phyloP scores from a whole-genome alignment of 2,113 vertebrate genomes.

The Oncorhynchus clarkii region DNA sequence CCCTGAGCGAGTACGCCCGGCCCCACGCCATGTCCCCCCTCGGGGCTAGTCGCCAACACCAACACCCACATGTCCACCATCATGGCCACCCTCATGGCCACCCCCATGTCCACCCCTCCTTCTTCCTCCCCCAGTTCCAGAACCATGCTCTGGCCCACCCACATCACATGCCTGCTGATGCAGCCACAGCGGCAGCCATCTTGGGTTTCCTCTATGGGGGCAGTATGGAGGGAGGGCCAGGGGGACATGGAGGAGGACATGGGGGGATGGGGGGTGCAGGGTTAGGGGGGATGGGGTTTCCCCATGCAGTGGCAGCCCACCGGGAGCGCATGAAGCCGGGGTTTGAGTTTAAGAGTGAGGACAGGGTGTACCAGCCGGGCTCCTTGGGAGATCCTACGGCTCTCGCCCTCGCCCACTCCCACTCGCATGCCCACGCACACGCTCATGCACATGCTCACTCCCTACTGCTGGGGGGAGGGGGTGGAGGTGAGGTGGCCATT shows the following conservation, averaged over 20 bases:
- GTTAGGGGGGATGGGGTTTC: constrained; percentile 74
- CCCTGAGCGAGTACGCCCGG: constrained; percentile 94
- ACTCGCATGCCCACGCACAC: constrained; percentile 64
- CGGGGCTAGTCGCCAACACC: constrained; percentile 66
- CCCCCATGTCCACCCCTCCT: constrained; percentile 75
- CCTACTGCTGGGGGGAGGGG: constrained; percentile 69
- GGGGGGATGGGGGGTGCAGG: constrained; percentile 75
- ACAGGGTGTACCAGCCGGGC: constrained; percentile 66
- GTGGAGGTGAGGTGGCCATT: constrained; percentile 67
- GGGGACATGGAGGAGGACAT: constrained; percentile 43
- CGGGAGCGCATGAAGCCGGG: constrained; percentile 92
- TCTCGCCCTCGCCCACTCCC: constrained; percentile 72
- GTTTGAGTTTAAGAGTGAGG: constrained; percentile 86
- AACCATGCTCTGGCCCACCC: constrained; percentile 74
- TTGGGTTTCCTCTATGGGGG: constrained; percentile 78
- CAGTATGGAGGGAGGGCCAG: constrained; percentile 70
- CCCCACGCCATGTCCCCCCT: constrained; percentile 96
- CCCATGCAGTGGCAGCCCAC: constrained; percentile 77
- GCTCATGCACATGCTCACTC: constrained; percentile 62
- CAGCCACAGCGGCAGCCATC: constrained; percentile 77
- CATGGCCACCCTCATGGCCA: constrained; percentile 63
- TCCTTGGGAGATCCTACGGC: constrained; percentile 65
- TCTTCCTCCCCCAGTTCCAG: constrained; percentile 78
- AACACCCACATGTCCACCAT: constrained; percentile 72
- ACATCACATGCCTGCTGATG: constrained; percentile 74